Evolutionary conservation across 2,113 vertebrate genomes (phyloP), one percentile per base, ranked within the genome.

Genomic region (Morphnarchus princeps): DNA sequence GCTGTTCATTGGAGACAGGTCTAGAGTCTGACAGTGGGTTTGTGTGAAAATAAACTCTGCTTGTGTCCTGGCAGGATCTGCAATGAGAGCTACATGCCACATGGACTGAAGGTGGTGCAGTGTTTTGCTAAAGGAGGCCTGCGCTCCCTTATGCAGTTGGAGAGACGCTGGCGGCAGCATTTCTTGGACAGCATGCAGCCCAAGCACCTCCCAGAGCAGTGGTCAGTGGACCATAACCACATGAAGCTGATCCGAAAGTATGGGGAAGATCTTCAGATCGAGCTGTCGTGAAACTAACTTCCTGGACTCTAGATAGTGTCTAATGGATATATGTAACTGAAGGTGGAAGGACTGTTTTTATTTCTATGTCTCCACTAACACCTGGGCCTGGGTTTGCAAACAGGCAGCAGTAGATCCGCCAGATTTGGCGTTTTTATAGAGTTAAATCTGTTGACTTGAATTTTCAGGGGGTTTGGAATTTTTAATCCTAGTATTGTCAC

Each of bases 201-300:
- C 22, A 98, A 94, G 55, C 97, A 99, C 97, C 99, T 99, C 52
- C 99, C 99, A 8, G 98, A 98, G 18, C 98, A 99, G 57, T 99
- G 99, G 99, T 99, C 99, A 11, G 98, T 99, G 61, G 97, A 98
- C 95, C 99, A 99, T 95, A 99, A 99, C 97, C 99, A 99, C 93
- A 89, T 95, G 94, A 99, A 99, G 98, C 98, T 99, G 77, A 98
- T 99, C 95, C 98, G 98, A 86, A 99, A 99, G 36, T 99, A 99
- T 6, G 99, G 99, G 47, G 99, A 98, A 49, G 97, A 99, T 97
- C 98, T 99, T 82, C 97, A 98, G 58, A 97, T 99, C 74, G 96
- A 98, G 82, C 98, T 99, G 38, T 97, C 97, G 0, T 98, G 97
- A 98, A 63, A 28, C 17, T 67, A 9, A 52, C 59, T 81, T 61